Base-by-base conservation (phyloP, 2,888 invertebrate species). In the Psylliodes chrysocephalus region DNA sequence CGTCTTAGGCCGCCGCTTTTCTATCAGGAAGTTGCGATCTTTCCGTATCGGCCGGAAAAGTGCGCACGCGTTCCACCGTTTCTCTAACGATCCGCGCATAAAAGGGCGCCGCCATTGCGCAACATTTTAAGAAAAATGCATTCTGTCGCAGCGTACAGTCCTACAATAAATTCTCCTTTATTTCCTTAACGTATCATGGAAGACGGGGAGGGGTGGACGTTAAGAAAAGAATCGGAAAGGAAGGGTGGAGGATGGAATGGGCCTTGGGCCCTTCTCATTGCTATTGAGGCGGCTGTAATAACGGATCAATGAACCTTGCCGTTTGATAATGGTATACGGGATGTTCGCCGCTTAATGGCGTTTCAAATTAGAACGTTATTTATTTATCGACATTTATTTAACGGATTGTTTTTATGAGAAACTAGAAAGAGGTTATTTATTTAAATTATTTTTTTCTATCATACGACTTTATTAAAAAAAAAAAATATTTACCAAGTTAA, bases 81-180 rank as follows among this genome's bases (percentile, higher is more conserved):
- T 79, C 76, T 73, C 78, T 82, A 82, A 82, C 82, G 82, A 82
- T 82, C 82, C 78, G 81, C 81, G 82, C 82, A 79, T 71, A 74
- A 75, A 71, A 73, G 74, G 76, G 76, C 75, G 78, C 77, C 78
- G 78, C 78, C 78, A 77, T 73, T 78, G 82, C 82, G 82, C 82
- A 82, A 78, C 77, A 77, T 80, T 80, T 80, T 72, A 80, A 82
- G 82, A 82, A 82, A 82, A 82, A 82, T 82, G 79, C 81, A 79
- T 77, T 77, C 78, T 80, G 81, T 82, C 81, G 82, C 82, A 82
- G 78, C 75, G 81, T 81, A 81, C 80, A 81, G 80, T 77, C 74
- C 67, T 65, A 72, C 75, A 77, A 82, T 81, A 77, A 81, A 77
- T 78, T 73, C 52, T 30, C 49, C 57, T 63, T 70, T 68, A 54